Percentiles rank a stretch among this genome's conserved stretches.
Evolutionary conservation across 1,140 invertebrate genomes (phyloP).

Genomic region (Tetragonula clypearis): DNA sequence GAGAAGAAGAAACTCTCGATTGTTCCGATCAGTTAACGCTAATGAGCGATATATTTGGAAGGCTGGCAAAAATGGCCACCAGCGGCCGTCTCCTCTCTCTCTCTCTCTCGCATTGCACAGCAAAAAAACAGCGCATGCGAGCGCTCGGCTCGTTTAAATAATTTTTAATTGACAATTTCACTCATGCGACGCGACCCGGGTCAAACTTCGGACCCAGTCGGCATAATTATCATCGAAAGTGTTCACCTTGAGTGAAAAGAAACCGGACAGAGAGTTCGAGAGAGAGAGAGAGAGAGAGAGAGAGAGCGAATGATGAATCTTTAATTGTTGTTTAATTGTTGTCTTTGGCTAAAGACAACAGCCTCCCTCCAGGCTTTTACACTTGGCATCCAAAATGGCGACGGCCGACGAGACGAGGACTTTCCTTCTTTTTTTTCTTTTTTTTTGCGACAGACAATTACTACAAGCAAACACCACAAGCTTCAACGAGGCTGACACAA

Average conservation of each 20-base stretch:
- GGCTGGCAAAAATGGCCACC: constrained; percentile 37
- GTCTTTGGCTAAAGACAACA: neutral
- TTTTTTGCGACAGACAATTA: neutral
- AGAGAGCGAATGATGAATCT: too few species aligned
- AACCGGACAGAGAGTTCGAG: too few species aligned
- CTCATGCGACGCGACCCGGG: neutral
- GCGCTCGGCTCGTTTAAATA: constrained; percentile 7
- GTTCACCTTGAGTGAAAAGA: neutral
- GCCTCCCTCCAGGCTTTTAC: neutral
- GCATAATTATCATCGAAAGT: neutral
- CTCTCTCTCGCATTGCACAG: neutral
- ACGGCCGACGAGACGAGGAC: neutral
- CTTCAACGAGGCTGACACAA: neutral
- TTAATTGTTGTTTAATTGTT: neutral
- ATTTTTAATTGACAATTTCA: constrained; percentile 26
- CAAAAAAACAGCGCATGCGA: constrained; percentile 2
- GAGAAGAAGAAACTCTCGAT: constrained; percentile 58
- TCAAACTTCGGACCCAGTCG: neutral
- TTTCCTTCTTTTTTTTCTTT: too few species aligned
- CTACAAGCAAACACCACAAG: neutral
- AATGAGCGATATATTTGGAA: constrained; percentile 75
- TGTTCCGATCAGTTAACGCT: constrained; percentile 72
- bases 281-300: too few species aligned
- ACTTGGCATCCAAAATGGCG: neutral
- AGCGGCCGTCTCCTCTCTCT: neutral